Percentiles rank a stretch among this genome's conserved stretches.
These are phyloP conservation scores for Apis mellifera DNA, from an alignment of 1,140 invertebrate species.

Conservation along the genomic window Amel_HAv3.1 CM009940.2:10297501-10298000, in stretches of 20 bases:
- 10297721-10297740: constrained; percentile 89
- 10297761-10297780: constrained; percentile 88
- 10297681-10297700: constrained; percentile 82
- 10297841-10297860: neutral
- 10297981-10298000: constrained; percentile 88
- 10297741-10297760: constrained; percentile 94
- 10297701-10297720: constrained; percentile 1
- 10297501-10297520: constrained; percentile 89
- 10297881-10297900: constrained; percentile 94
- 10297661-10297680: constrained; percentile 86
- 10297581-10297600: constrained; percentile 85
- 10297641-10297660: constrained; percentile 51
- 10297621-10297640: neutral
- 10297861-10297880: constrained; percentile 84
- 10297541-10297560: constrained; percentile 83
- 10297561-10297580: constrained; percentile 88
- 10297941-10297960: constrained; percentile 88
- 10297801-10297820: constrained; percentile 79
- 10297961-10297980: constrained; percentile 89
- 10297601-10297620: constrained; percentile 10
- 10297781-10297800: constrained; percentile 92
- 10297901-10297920: constrained; percentile 91
- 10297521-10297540: constrained; percentile 87
- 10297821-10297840: constrained; percentile 1
- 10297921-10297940: constrained; percentile 83